Percentiles rank a stretch among this genome's conserved stretches.
These are phyloP conservation scores for Lordiphosa andalusiaca DNA, from an alignment of 2,888 invertebrate genomes.

Conservation along the genomic window DNA sequence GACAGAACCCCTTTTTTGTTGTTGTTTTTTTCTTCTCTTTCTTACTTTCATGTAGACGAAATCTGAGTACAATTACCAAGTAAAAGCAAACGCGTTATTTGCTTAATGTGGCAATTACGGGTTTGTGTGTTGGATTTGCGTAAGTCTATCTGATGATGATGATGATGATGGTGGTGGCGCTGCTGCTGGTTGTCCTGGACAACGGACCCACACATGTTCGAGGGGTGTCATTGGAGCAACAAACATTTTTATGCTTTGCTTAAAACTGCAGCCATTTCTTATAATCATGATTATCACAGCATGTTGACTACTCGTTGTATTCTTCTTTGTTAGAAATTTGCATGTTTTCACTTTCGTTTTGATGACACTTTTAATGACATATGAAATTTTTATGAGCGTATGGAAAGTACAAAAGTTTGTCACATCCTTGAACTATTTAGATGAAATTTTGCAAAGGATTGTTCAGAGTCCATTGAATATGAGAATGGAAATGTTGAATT, in stretches of 20 bases:
- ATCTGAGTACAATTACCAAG: constrained; percentile 47
- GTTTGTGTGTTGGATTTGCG: constrained; percentile 31
- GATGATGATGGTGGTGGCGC: too few species aligned
- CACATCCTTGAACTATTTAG: too few species aligned
- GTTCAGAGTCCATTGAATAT: too few species aligned
- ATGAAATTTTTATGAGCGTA: too few species aligned
- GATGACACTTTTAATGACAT: constrained; percentile 28
- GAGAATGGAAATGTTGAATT: too few species aligned
- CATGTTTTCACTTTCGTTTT: constrained; percentile 31
- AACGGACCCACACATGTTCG: constrained; percentile 18
- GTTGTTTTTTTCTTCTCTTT: neutral
- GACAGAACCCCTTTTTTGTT: constrained; percentile 5
- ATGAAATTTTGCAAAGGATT: too few species aligned
- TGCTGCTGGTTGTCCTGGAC: constrained; percentile 34
- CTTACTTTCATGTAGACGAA: constrained; percentile 32
- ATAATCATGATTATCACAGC: constrained; percentile 46
- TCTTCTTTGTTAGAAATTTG: constrained; percentile 23
- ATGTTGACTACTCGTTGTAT: constrained; percentile 14
- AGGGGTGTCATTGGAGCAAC: constrained; percentile 42
- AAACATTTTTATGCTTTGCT: constrained; percentile 34
- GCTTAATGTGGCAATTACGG: constrained; percentile 65
- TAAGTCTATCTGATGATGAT: constrained; percentile 41
- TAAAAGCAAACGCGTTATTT: constrained; percentile 43
- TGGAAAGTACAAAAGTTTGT: too few species aligned
- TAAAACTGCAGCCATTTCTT: constrained; percentile 41